These are phyloP conservation scores for Elymnias hypermnestra DNA, from an alignment of 1,140 invertebrate species.

Conservation along the genomic window DNA sequence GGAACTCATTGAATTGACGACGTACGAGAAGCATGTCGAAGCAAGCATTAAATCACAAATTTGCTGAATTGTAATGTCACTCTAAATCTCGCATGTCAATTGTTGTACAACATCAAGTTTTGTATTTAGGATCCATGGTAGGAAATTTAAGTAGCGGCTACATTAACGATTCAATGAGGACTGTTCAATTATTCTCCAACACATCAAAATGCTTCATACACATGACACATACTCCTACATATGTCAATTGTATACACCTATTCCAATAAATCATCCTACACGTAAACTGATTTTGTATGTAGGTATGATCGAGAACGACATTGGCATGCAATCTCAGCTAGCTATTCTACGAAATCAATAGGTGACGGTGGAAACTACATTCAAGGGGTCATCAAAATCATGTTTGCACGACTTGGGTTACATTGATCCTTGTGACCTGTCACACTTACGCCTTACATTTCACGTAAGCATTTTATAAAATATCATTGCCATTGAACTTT, in stretches of 20 bases:
- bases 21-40: background rate
- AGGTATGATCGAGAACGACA: background rate
- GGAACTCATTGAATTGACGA: too few species aligned
- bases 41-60: background rate
- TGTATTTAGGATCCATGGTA: background rate
- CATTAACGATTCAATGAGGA: conserved; percentile 11
- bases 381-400: conserved; percentile 17
- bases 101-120: too few species aligned
- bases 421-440: conserved; percentile 20
- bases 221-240: conserved; percentile 7
- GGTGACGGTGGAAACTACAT: conserved; percentile 22
- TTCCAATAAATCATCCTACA: conserved; percentile 28
- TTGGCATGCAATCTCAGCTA: conserved; percentile 24
- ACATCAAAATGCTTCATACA: conserved; percentile 5
- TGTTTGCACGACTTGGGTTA: conserved; percentile 20
- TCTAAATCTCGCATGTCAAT: background rate
- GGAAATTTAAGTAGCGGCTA: conserved; percentile 4
- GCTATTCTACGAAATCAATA: conserved; percentile 24
- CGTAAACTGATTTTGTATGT: conserved; percentile 7
- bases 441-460: background rate
- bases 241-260: conserved; percentile 22
- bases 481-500: conserved; percentile 3
- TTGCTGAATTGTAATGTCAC: too few species aligned
- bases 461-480: background rate
- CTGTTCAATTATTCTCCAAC: conserved; percentile 12